Evolutionary conservation across 2,888 invertebrate genomes (phyloP).

Genomic region (Platerodrilus igneus): DNA sequence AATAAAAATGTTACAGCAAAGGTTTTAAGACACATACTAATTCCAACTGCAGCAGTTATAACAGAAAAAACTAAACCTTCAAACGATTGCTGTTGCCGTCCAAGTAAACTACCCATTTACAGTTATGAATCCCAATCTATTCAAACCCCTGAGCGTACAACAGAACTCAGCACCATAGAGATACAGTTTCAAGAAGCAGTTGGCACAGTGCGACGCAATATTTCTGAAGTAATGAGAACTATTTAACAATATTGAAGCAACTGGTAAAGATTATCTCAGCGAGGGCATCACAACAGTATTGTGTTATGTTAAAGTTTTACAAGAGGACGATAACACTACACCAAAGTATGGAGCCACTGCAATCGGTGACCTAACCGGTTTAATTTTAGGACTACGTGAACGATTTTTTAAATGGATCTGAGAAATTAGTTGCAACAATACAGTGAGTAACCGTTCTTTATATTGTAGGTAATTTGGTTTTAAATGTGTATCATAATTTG

Average conservation of each 20-base stretch:
- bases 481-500: too few species aligned
- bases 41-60: conserved; percentile 37
- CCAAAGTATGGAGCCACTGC: conserved; percentile 72
- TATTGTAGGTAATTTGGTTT: too few species aligned
- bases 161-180: conserved; percentile 36
- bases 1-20: too few species aligned
- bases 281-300: too few species aligned
- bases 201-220: conserved; percentile 41
- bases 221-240: conserved; percentile 2
- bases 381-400: conserved; percentile 68
- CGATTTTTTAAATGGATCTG: conserved; percentile 63
- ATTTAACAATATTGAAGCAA: neutral
- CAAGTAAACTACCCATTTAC: conserved; percentile 66
- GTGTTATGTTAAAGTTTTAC: conserved; percentile 65
- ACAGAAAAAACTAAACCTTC: conserved; percentile 27
- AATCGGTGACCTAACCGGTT: conserved; percentile 71
- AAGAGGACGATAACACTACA: conserved; percentile 74
- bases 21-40: conserved; percentile 31
- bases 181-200: conserved; percentile 49
- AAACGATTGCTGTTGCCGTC: conserved; percentile 41
- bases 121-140: conserved; percentile 38
- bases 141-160: neutral
- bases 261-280: conserved; percentile 5
- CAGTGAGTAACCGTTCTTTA: too few species aligned
- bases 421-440: too few species aligned